Conservation (phyloP, 2,797 vertebrate genomes). For the Pelochelys cantorii region DNA sequence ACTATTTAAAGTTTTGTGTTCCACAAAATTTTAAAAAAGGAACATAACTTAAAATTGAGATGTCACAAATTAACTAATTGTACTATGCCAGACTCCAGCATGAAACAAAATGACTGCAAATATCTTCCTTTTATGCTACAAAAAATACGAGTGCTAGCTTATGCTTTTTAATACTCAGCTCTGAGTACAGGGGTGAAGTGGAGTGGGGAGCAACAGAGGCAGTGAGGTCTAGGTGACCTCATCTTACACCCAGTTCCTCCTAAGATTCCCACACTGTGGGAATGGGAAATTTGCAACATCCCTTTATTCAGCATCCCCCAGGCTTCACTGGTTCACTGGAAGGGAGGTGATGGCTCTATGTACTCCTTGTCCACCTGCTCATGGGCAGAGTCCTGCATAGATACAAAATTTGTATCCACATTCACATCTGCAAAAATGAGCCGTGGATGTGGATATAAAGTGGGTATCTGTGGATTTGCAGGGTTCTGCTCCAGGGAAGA, state of each 20-base stretch:
- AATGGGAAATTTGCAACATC: neutral
- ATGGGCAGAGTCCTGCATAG: neutral
- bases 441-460: too few species aligned
- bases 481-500: neutral
- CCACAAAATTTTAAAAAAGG: neutral
- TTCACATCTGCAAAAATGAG: too few species aligned
- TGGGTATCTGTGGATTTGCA: too few species aligned
- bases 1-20: neutral
- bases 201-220: neutral
- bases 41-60: neutral
- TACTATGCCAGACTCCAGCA: neutral
- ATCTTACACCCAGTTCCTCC: neutral
- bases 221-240: neutral
- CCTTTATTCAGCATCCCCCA: neutral
- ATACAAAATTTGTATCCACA: too few species aligned
- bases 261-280: neutral
- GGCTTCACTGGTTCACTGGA: neutral
- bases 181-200: neutral
- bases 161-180: neutral
- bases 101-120: neutral
- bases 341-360: neutral
- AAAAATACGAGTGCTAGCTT: neutral
- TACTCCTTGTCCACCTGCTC: neutral
- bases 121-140: neutral
- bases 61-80: slow-evolving; percentile 10